Evolutionary conservation across 1,140 invertebrate species (phyloP).

Genomic region (Drosophila pseudoananassae): DNA sequence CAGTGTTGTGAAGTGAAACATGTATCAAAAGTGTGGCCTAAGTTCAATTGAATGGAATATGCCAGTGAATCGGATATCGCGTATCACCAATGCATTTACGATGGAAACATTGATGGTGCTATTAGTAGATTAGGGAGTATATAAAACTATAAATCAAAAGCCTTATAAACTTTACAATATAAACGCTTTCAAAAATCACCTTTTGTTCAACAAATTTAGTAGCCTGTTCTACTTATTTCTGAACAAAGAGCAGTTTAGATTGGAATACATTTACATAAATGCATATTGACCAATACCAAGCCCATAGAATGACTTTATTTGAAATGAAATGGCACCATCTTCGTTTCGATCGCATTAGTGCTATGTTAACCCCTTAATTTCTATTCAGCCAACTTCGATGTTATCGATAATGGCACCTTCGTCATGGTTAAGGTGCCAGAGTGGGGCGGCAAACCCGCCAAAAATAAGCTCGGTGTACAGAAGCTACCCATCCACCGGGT

Average conservation of each 20-base stretch:
- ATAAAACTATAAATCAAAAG: not conserved
- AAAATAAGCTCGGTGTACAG: constrained; percentile 71
- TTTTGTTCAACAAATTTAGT: not conserved
- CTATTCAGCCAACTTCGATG: constrained; percentile 32
- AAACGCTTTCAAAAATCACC: not conserved
- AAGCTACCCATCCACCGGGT: constrained; percentile 84
- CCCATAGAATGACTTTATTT: not conserved
- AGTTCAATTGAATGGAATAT: constrained; percentile 84
- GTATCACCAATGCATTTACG: not conserved
- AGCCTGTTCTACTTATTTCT: not conserved
- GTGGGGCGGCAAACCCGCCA: constrained; percentile 87
- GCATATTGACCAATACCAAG: not conserved
- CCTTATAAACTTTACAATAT: not conserved
- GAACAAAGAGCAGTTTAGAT: not conserved
- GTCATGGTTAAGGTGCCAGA: constrained; percentile 77
- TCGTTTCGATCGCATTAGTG: constrained; percentile 4
- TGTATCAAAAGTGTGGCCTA: constrained; percentile 54
- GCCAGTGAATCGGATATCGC: constrained; percentile 30
- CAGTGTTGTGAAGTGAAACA: constrained; percentile 62
- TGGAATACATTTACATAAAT: not conserved
- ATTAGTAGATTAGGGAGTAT: not conserved
- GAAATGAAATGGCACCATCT: not conserved
- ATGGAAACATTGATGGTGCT: constrained; percentile 17
- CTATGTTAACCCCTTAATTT: constrained; percentile 25
- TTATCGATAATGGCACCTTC: constrained; percentile 47